Evolutionary conservation across 2,797 vertebrate genomes (phyloP).

Genomic region (Mormyrops attenuatus): DNA sequence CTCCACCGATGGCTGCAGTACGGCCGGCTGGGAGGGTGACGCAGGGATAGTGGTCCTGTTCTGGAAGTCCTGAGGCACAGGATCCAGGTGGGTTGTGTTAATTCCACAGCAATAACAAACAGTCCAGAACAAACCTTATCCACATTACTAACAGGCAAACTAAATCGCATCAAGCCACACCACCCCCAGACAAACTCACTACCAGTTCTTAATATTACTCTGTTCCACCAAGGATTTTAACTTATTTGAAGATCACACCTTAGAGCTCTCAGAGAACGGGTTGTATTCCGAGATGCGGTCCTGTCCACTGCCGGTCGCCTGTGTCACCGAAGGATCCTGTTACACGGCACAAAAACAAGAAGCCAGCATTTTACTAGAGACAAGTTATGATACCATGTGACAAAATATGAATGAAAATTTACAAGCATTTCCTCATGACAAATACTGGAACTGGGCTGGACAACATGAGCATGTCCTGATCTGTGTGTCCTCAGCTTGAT

Average conservation of each 20-base stretch:
- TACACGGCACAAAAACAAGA: conserved; percentile 14
- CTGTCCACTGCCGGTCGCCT: conserved; percentile 42
- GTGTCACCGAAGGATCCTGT: conserved; percentile 64
- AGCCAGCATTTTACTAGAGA: background rate
- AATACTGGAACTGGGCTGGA: background rate
- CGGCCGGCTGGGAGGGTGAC: conserved; percentile 77
- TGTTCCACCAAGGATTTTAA: background rate
- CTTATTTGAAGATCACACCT: conserved; percentile 41
- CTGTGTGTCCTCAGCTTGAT: background rate
- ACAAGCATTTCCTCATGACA: background rate
- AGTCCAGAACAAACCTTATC: background rate
- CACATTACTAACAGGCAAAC: background rate
- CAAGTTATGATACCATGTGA: background rate
- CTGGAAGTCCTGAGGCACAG: conserved; percentile 23
- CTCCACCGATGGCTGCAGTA: conserved; percentile 83
- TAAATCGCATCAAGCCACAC: background rate
- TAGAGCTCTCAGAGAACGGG: conserved; percentile 52
- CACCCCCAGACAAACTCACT: background rate
- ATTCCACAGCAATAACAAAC: background rate
- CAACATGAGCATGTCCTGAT: background rate
- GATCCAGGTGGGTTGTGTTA: background rate
- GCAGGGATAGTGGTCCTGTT: conserved; percentile 63
- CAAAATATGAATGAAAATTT: background rate
- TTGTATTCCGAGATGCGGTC: conserved; percentile 53
- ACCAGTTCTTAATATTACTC: background rate